phyloP scores from a whole-genome alignment of 2,797 vertebrate genomes.

The Enteromius paludinosus region DNA sequence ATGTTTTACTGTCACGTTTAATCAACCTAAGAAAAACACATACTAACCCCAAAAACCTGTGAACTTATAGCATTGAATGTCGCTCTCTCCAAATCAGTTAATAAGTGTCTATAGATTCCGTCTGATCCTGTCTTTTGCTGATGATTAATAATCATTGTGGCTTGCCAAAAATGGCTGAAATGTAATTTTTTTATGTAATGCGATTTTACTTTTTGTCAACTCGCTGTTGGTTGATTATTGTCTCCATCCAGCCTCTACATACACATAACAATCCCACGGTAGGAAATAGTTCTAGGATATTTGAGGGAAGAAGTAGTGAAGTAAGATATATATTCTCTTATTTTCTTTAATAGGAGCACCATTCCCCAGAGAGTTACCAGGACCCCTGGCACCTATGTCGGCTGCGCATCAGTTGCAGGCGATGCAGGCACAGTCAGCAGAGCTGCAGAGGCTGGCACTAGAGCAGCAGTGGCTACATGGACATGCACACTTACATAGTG shows the following conservation, averaged over 20 bases:
- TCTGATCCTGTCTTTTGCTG: background rate
- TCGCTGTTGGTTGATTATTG: background rate
- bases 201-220: background rate
- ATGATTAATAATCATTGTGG: background rate
- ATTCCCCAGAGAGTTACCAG: conserved; percentile 92
- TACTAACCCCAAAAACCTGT: background rate
- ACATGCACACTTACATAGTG: conserved; percentile 94
- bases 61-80: background rate
- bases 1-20: background rate
- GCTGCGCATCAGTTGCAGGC: conserved; percentile 98
- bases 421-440: conserved; percentile 98
- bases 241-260: background rate
- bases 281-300: background rate
- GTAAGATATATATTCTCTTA: background rate
- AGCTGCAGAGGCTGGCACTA: conserved; percentile 97
- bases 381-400: conserved; percentile 93
- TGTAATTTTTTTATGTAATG: background rate
- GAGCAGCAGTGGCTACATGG: conserved; percentile 99
- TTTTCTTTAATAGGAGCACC: conserved; percentile 77
- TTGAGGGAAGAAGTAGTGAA: conserved; percentile 6
- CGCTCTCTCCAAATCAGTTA: background rate
- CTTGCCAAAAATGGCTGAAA: background rate
- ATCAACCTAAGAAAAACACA: background rate
- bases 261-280: background rate
- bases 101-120: background rate